These are phyloP conservation scores for Enteromius viviparus DNA, from an alignment of 2,797 vertebrate species.

Conservation along the genomic window DNA sequence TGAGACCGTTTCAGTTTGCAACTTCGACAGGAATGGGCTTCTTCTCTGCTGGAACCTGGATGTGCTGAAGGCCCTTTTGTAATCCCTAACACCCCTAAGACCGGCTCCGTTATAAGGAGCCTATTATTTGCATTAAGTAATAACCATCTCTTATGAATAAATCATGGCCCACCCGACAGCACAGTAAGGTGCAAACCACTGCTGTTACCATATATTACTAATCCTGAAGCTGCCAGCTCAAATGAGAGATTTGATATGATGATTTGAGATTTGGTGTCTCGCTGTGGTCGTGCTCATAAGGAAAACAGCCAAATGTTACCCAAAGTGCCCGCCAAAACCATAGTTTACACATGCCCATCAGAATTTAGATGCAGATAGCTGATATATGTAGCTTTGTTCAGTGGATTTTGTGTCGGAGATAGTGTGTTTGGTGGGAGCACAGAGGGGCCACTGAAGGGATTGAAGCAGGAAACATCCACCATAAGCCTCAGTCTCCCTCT, in stretches of 20 bases:
- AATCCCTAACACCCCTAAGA: conserved; percentile 22
- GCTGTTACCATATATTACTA: conserved; percentile 36
- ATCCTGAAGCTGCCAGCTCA: conserved; percentile 27
- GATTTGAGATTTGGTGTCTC: conserved; percentile 39
- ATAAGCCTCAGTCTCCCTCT: conserved; percentile 61
- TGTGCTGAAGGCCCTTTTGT: conserved; percentile 35
- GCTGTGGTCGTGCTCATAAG: conserved; percentile 31
- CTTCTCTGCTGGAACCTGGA: conserved; percentile 32
- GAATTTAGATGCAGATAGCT: neutral
- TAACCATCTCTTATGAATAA: conserved; percentile 38
- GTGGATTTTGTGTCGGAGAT: conserved; percentile 33
- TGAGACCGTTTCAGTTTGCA: conserved; percentile 22
- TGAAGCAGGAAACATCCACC: conserved; percentile 60
- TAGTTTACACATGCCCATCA: conserved; percentile 17
- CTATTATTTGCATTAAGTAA: conserved; percentile 46
- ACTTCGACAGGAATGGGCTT: conserved; percentile 38
- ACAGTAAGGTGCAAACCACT: conserved; percentile 48
- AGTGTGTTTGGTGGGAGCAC: conserved; percentile 40
- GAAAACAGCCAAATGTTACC: conserved; percentile 21
- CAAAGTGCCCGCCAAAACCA: conserved; percentile 2
- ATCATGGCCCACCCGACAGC: conserved; percentile 46
- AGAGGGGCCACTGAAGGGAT: conserved; percentile 44
- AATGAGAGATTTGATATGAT: conserved; percentile 33
- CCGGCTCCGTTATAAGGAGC: neutral
- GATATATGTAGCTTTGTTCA: conserved; percentile 20